Evolutionary conservation across 2,888 invertebrate species (phyloP).

Genomic region (Mellilla xanthometata): DNA sequence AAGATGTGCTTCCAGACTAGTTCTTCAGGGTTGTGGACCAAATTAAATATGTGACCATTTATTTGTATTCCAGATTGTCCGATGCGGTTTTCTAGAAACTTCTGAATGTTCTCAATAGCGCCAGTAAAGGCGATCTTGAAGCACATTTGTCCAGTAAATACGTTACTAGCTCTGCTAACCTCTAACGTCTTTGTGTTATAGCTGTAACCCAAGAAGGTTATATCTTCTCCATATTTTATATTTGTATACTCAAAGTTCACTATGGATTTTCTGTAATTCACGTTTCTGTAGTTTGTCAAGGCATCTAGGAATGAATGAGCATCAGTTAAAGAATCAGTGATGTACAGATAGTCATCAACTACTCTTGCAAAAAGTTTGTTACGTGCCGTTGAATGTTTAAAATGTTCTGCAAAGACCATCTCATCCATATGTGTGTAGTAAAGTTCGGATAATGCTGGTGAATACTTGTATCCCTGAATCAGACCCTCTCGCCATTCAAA

Average conservation of each 20-base stretch:
- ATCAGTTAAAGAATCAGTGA: slow-evolving; percentile 64
- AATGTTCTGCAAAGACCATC: slow-evolving; percentile 51
- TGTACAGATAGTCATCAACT: slow-evolving; percentile 76
- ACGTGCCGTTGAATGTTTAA: slow-evolving; percentile 36
- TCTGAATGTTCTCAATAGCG: slow-evolving; percentile 51
- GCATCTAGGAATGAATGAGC: slow-evolving; percentile 60
- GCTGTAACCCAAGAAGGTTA: slow-evolving; percentile 66
- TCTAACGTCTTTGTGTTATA: slow-evolving; percentile 62
- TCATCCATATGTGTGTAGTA: slow-evolving; percentile 69
- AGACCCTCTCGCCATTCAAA: slow-evolving; percentile 73
- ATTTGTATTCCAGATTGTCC: slow-evolving; percentile 70
- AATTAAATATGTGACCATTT: slow-evolving; percentile 68
- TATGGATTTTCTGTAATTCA: slow-evolving; percentile 68
- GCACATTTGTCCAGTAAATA: slow-evolving; percentile 70
- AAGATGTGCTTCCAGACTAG: slow-evolving; percentile 68
- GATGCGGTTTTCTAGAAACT: slow-evolving; percentile 68
- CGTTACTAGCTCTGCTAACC: slow-evolving; percentile 63
- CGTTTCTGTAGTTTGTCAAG: slow-evolving; percentile 63
- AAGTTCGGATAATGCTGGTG: slow-evolving; percentile 74
- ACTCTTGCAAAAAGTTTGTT: slow-evolving; percentile 63
- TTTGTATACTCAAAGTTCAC: slow-evolving; percentile 58
- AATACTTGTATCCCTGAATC: slow-evolving; percentile 75
- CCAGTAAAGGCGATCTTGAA: slow-evolving; percentile 69
- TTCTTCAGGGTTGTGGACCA: slow-evolving; percentile 59
- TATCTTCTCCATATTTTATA: slow-evolving; percentile 51